A percentile compares a stretch with the other conserved stretches of the same genome.
These are phyloP conservation scores for Platycercus adscitus DNA, from an alignment of 2,113 vertebrate species.

Conservation along the genomic window DNA sequence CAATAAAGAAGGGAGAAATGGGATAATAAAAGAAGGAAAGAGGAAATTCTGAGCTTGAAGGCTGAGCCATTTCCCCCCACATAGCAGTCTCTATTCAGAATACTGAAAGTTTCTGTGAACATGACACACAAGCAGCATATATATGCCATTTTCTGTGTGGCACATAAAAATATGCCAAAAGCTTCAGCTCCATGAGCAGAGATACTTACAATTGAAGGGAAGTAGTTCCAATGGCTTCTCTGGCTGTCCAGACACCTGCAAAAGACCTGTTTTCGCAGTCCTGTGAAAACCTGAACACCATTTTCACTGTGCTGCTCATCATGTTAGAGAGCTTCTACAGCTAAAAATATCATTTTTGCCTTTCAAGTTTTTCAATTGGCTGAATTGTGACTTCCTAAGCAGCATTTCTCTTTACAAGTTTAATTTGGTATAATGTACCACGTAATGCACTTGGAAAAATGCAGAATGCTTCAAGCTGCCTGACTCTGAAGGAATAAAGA, in stretches of 20 bases:
- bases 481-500: not conserved
- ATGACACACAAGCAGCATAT: not conserved
- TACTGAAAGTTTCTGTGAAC: not conserved
- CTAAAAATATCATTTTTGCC: not conserved
- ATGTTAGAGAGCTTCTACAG: not conserved
- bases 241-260: not conserved
- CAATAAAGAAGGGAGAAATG: not conserved
- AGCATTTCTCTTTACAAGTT: not conserved
- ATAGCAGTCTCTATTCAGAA: not conserved
- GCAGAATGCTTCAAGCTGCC: not conserved
- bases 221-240: not conserved
- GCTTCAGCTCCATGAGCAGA: not conserved
- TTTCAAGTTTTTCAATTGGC: not conserved
- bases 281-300: not conserved
- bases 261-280: not conserved
- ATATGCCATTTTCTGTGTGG: not conserved
- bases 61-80: not conserved
- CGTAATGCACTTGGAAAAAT: not conserved
- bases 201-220: not conserved
- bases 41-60: not conserved
- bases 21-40: not conserved
- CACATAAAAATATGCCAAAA: not conserved
- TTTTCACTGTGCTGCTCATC: not conserved
- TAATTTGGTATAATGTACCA: not conserved
- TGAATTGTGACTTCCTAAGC: not conserved